Evolutionary conservation across 1,140 invertebrate genomes (phyloP).

Genomic region (Conopomorpha cramerella): DNA sequence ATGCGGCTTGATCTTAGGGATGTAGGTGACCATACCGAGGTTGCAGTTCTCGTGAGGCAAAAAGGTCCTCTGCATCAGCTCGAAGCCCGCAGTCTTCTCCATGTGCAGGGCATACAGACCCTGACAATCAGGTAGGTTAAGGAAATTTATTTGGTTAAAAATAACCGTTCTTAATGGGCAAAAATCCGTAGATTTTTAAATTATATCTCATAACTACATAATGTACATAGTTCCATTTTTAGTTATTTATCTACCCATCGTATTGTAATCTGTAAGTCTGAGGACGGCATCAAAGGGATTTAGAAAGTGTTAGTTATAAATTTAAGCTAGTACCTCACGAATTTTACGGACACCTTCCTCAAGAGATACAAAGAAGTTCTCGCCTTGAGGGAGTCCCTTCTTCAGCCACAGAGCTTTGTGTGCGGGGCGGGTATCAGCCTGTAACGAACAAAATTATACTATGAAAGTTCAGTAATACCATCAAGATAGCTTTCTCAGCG

Average conservation of each 20-base stretch:
- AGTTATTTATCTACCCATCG: no score
- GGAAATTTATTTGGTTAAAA: no score
- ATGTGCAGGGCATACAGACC: not conserved
- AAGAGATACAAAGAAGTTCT: not conserved
- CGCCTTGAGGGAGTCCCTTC: conserved; percentile 2
- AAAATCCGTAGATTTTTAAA: no score
- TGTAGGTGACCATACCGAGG: not conserved
- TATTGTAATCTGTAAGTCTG: no score
- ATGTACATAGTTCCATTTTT: no score
- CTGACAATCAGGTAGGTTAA: no score
- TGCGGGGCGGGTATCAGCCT: conserved; percentile 2
- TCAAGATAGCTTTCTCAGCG: not conserved
- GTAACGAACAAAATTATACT: not conserved
- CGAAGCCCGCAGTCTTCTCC: not conserved
- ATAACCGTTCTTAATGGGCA: no score
- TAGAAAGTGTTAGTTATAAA: not conserved
- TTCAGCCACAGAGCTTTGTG: not conserved
- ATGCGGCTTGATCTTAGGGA: not conserved
- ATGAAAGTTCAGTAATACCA: not conserved
- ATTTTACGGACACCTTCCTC: conserved; percentile 3
- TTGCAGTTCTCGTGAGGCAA: not conserved
- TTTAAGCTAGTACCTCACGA: not conserved
- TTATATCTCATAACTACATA: no score
- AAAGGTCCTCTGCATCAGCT: not conserved
- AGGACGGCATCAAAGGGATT: no score